Evolutionary conservation across 2,113 vertebrate species (phyloP).

Genomic region (Oxyruncus cristatus): DNA sequence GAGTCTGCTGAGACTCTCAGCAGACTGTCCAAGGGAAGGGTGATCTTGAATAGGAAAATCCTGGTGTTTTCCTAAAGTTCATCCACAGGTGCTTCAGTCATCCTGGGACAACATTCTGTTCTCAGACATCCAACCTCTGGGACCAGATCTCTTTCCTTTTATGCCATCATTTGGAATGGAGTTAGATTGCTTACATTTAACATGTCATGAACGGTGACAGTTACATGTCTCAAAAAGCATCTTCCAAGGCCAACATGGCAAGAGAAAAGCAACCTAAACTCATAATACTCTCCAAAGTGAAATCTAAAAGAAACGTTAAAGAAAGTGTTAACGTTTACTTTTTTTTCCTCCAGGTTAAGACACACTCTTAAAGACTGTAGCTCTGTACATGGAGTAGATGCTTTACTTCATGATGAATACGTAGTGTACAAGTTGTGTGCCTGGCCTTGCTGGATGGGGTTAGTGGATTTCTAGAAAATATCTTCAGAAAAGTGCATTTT

Average conservation of each 20-base stretch:
- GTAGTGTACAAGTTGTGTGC: not conserved
- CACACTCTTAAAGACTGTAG: not conserved
- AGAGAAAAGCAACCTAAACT: not conserved
- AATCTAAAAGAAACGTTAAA: not conserved
- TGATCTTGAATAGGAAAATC: not conserved
- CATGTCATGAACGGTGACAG: not conserved
- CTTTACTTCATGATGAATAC: not conserved
- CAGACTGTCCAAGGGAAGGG: not conserved
- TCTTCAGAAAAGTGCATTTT: not conserved
- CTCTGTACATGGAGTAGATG: not conserved
- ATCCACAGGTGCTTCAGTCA: not conserved
- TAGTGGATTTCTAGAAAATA: not conserved
- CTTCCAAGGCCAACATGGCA: not conserved
- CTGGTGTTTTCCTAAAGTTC: not conserved
- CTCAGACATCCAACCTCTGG: not conserved
- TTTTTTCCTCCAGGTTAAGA: not conserved
- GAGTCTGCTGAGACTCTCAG: not conserved
- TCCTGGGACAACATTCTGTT: not conserved
- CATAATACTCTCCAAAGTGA: not conserved
- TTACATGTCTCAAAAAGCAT: not conserved
- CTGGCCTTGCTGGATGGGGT: not conserved
- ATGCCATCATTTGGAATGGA: not conserved
- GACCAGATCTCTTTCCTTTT: not conserved
- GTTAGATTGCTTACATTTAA: not conserved
- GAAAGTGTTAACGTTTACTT: not conserved